Evolutionary conservation across 2,797 vertebrate genomes (phyloP), one percentile per base, ranked within the genome.

Genomic region (Pygocentrus nattereri): DNA sequence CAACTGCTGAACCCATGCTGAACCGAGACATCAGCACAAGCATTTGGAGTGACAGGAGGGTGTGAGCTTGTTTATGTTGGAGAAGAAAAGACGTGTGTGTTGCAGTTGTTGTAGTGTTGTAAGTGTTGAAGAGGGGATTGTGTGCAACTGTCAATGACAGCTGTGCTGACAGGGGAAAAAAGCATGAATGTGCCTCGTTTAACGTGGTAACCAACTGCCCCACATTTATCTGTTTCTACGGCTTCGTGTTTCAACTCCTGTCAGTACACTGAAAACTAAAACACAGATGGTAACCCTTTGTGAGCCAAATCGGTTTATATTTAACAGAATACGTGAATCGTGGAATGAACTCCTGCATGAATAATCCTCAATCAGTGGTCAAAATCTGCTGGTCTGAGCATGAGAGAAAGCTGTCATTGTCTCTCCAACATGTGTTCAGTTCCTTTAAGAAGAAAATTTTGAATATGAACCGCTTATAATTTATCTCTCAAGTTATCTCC

Each of bases 71-170:
- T 87, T 82, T 79, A 77, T 79, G 70, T 72, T 72, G 49, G 80
- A 84, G 69, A 69, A 79, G 50, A 73, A 80, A 80, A 75, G 82
- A 84, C 61, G 77, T 82, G 82, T 82, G 82, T 80, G 58, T 70
- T 80, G 73, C 86, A 87, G 86, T 87, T 87, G 86, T 83, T 84
- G 65, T 65, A 38, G 30, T 58, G 27, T 68, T 75, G 61, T 54
- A 74, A 80, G 74, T 49, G 31, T 81, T 81, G 71, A 86, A 86
- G 82, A 30, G 70, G 11, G 41, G 58, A 75, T 72, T 78, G 47
- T 82, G 80, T 64, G 72, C 83, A 86, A 82, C 80, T 86, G 88
- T 76, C 59, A 82, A n/a, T 81, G 84, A 85, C 89, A 92, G 91
- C 92, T 92, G 91, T 85, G 84, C 81, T 85, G 84, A 80, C 81